Evolutionary conservation across 2,113 vertebrate genomes (phyloP).

Genomic region (Siphamia tubifer): DNA sequence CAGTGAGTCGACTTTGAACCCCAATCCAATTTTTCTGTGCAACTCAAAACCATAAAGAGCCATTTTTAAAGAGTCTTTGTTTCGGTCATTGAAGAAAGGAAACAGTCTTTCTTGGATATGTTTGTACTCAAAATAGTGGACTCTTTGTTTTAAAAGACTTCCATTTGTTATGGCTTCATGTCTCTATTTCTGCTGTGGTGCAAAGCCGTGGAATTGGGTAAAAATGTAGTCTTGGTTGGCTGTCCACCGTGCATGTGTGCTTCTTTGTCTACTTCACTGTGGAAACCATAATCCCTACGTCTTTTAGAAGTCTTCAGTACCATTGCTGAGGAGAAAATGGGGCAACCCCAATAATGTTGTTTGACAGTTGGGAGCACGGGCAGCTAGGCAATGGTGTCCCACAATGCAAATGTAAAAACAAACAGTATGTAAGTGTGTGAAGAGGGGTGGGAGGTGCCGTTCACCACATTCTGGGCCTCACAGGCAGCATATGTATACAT

Average conservation of each 20-base stretch:
- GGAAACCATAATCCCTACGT: not conserved
- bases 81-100: constrained; percentile 64
- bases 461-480: constrained; percentile 33
- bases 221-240: not conserved
- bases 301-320: constrained; percentile 1
- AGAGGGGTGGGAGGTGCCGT: constrained; percentile 31
- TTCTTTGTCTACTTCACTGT: not conserved
- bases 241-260: constrained; percentile 1
- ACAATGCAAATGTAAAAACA: constrained; percentile 77
- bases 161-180: constrained; percentile 59
- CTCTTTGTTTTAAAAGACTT: constrained; percentile 63
- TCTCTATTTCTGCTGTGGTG: constrained; percentile 40
- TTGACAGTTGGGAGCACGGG: constrained; percentile 71
- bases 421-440: constrained; percentile 60
- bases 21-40: constrained; percentile 61
- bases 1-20: constrained; percentile 60
- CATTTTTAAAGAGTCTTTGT: constrained; percentile 63
- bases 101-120: constrained; percentile 58
- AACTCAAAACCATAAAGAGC: constrained; percentile 64
- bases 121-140: constrained; percentile 70
- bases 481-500: constrained; percentile 8
- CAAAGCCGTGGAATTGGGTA: constrained; percentile 1
- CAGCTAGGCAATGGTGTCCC: constrained; percentile 57
- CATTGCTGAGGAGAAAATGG: constrained; percentile 14
- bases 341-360: constrained; percentile 69